Base-by-base conservation (phyloP, 2,888 invertebrate genomes). In the Sabellastarte sp. region DNA sequence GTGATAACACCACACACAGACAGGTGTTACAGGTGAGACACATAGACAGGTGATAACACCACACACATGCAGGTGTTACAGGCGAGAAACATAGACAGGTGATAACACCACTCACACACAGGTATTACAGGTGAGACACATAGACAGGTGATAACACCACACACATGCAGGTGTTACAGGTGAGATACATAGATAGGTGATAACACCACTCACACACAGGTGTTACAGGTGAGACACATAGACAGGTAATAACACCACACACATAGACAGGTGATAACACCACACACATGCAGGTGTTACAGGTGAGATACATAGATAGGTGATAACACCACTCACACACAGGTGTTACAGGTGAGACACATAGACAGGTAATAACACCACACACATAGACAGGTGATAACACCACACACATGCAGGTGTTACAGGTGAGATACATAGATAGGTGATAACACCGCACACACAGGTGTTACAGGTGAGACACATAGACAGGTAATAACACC, bases 231-330 rank as follows among this genome's bases (percentile, higher is more conserved):
- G 20, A 83, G 72, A 77, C 82, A 0, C 79, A 78, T 20, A 66
- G 84, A 83, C 63, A 83, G 83, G 72, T 84, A 84, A 67, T 78
- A 83, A 32, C 96, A 96, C 50, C 96, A 96, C 82, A 95, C 96
- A 15, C 93, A 95, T 3, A 89, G 96, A 63, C 87, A 97, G 69
- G 97, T 97, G 32, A 96, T 97, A 71, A 97, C 97, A 1, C 96
- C 96, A 10, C 85, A 97, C 64, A 96, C 96, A 64, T 93, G 94
- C 86, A 88, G 84, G 80, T 83, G 69, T 55, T 69, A 60, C 66
- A 77, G 81, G 80, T 80, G 20, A 83, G 72, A 77, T 81, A 0
- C 79, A 78, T 20, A 66, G 84, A 29, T 76, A 83, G 32, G 84
- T 84, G 58, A 84, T 84, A 62, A 84, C 84, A 5, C 83, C 83